Evolutionary conservation across 2,888 invertebrate genomes (phyloP).

Genomic region (Leucophenga montana): DNA sequence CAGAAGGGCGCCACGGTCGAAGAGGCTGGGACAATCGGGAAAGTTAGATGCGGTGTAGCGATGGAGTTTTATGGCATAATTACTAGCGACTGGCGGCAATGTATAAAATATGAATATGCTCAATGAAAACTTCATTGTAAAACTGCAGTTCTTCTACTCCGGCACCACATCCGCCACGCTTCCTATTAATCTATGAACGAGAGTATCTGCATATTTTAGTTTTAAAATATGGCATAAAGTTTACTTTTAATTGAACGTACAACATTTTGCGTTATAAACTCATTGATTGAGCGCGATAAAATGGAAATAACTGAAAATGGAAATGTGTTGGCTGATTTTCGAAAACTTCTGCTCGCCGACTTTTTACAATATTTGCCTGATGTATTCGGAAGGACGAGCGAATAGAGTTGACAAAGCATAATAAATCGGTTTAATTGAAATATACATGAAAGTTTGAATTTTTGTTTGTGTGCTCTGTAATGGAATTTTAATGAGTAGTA

Average conservation of each 20-base stretch:
- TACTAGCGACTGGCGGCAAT: neutral
- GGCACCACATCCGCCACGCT: neutral
- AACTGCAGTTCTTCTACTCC: neutral
- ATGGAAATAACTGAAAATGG: conserved; percentile 56
- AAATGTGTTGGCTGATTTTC: conserved; percentile 61
- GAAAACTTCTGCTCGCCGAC: conserved; percentile 2
- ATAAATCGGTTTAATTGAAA: conserved; percentile 50
- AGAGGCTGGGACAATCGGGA: conserved; percentile 1
- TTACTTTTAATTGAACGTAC: conserved; percentile 65
- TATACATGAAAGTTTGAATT: conserved; percentile 17
- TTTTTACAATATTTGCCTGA: conserved; percentile 4
- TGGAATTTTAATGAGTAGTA: conserved; percentile 68
- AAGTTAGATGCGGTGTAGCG: neutral
- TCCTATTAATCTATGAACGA: neutral
- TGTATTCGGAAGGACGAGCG: conserved; percentile 39
- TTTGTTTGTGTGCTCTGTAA: conserved; percentile 43
- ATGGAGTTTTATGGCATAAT: conserved; percentile 20
- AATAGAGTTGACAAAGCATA: conserved; percentile 63
- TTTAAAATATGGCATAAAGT: conserved; percentile 64
- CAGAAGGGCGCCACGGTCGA: conserved; percentile 34
- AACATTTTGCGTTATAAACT: conserved; percentile 55
- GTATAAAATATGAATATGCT: neutral
- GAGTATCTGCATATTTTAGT: conserved; percentile 61
- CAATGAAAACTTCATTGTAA: neutral
- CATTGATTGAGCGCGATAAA: conserved; percentile 59